Percentiles rank a stretch among this genome's conserved stretches.
phyloP scores from a whole-genome alignment of 30 jellyfish, hydroid and myxozoan species.

The Mastigias papua region DNA sequence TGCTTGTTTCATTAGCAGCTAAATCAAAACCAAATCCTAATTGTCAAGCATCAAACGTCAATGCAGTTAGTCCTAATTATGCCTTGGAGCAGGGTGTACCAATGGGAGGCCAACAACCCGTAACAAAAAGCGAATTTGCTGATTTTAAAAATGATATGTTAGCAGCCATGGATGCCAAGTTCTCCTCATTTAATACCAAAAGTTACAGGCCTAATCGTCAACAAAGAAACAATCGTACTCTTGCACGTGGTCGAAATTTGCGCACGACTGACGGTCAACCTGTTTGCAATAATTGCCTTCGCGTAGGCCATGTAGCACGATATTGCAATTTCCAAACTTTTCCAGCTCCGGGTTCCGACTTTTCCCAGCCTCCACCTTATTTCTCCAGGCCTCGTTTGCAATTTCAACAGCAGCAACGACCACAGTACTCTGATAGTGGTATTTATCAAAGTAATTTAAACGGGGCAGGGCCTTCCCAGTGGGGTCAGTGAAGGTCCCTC shows the following conservation, averaged over 20 bases:
- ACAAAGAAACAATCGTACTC: neutral
- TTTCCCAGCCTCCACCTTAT: neutral
- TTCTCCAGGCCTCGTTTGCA: neutral
- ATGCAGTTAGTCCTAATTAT: neutral
- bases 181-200: neutral
- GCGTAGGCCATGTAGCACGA: constrained; percentile 30
- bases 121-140: neutral
- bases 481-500: constrained; percentile 43
- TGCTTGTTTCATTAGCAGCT: constrained; percentile 30
- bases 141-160: constrained; percentile 17
- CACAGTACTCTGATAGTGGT: neutral
- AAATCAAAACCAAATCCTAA: neutral
- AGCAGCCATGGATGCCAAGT: constrained; percentile 10
- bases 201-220: neutral
- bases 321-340: constrained; percentile 4
- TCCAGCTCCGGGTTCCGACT: neutral
- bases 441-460: neutral
- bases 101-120: neutral
- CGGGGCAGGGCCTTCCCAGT: constrained; percentile 56
- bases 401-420: neutral
- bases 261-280: constrained; percentile 45
- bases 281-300: constrained; percentile 16
- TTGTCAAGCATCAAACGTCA: neutral
- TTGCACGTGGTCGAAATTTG: constrained; percentile 41
- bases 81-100: neutral